phyloP scores from a whole-genome alignment of 2,113 vertebrate genomes.

The Brachirus orientalis region DNA sequence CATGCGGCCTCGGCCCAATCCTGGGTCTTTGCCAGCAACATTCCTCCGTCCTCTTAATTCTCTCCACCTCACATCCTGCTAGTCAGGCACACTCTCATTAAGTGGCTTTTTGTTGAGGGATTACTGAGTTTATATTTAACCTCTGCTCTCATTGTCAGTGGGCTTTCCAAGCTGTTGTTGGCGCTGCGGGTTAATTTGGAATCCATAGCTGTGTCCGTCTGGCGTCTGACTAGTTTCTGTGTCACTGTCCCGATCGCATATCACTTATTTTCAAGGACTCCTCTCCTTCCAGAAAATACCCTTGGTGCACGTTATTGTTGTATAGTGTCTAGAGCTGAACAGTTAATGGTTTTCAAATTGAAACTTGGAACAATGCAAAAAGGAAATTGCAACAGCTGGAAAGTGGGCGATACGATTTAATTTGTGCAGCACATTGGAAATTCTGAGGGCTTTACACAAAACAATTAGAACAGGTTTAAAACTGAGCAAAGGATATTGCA shows the following conservation, averaged over 20 bases:
- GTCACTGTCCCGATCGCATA: background rate
- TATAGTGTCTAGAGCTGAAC: too few relatives aligned
- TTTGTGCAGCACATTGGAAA: too few relatives aligned
- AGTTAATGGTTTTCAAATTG: too few relatives aligned
- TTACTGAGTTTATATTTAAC: conserved; percentile 70
- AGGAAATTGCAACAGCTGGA: too few relatives aligned
- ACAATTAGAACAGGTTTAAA: too few relatives aligned
- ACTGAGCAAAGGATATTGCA: too few relatives aligned
- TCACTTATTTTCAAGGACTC: background rate
- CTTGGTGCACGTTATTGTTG: background rate
- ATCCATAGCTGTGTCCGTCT: conserved; percentile 32
- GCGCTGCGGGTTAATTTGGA: conserved; percentile 19
- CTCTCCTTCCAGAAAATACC: conserved; percentile 12
- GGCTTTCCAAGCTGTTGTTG: conserved; percentile 29
- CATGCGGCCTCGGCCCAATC: conserved; percentile 30
- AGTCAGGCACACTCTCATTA: conserved; percentile 34
- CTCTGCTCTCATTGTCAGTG: conserved; percentile 37
- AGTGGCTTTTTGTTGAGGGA: conserved; percentile 57
- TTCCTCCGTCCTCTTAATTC: conserved; percentile 35
- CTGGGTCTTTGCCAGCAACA: conserved; percentile 37
- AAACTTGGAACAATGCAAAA: too few relatives aligned
- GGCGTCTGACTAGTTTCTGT: conserved; percentile 28
- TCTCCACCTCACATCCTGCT: conserved; percentile 13
- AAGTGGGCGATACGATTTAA: too few relatives aligned
- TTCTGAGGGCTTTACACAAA: too few relatives aligned